A percentile compares a stretch with the other conserved stretches of the same genome.
Evolutionary conservation across 1,140 invertebrate species (phyloP).

Genomic region (Conus betulinus): DNA sequence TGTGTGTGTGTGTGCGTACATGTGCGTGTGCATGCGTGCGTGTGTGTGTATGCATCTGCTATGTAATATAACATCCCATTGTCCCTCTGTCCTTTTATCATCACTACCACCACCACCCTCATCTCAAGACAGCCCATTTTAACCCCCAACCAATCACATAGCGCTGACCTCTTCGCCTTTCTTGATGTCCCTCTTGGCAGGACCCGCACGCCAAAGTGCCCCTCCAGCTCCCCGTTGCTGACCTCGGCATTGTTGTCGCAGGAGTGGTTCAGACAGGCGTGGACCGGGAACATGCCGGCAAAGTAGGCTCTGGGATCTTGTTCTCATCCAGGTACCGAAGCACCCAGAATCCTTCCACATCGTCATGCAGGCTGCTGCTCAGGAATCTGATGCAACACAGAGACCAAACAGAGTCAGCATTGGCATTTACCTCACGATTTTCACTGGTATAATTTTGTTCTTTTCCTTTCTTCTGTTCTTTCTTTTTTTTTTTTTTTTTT

Average conservation of each 20-base stretch:
- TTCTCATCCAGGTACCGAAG: conserved; percentile 57
- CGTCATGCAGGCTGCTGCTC: conserved; percentile 57
- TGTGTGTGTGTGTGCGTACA: neutral
- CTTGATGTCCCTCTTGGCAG: conserved; percentile 61
- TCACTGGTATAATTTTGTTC: neutral
- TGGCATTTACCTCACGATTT: neutral
- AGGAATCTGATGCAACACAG: conserved; percentile 50
- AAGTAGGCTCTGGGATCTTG: conserved; percentile 56
- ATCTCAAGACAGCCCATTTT: no score
- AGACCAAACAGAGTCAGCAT: neutral
- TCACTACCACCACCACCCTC: no score
- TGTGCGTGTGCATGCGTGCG: neutral
- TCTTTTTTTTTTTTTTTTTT: neutral
- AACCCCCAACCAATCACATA: neutral
- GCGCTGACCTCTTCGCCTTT: conserved; percentile 48
- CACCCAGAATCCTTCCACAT: conserved; percentile 46
- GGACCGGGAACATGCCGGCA: conserved; percentile 69
- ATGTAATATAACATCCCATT: neutral
- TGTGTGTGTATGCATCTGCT: neutral
- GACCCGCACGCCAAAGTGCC: conserved; percentile 62
- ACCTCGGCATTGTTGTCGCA: conserved; percentile 71
- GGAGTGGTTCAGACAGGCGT: conserved; percentile 70
- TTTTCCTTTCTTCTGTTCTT: neutral
- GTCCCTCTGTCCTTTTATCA: no score
- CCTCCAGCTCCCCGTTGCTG: conserved; percentile 57